Base-by-base conservation (phyloP, 2,888 invertebrate genomes). In the Megamerina dolium region DNA sequence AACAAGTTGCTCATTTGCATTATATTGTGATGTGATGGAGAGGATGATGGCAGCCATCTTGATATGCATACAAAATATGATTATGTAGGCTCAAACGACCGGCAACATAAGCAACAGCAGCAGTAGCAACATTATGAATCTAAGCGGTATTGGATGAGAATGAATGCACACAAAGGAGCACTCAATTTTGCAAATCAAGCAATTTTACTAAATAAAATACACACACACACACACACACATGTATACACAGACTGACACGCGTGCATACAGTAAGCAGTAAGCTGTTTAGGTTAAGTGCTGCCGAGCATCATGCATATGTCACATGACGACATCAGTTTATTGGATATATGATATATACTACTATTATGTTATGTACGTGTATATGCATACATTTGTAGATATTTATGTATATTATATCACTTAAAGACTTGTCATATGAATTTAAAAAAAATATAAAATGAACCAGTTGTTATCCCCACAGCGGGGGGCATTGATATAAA, bases 181-280 rank as follows among this genome's bases (percentile, higher is more conserved):
- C 29, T 43, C 43, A 48, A 57, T 60, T 59, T 57, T 60, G 61
- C 62, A 48, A 54, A 59, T 56, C 49, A 55, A 56, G 61, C 62
- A 60, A 54, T 56, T 60, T 59, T 53, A 44, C 35, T 31, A 10
- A 23, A 23, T 6, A 6, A 8, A 8, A 23, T 8, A 10, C 23
- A 23, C 8, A 10, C 23, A 10, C n/a, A 10, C 23, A 8, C 10
- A 23, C 6, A 10, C 23, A 23, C 8, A 10, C 23, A 10, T 23
- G 6, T 23, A 10, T 23, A 23, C 23, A 8, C 8, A 23, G 8
- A 10, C 23, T 23, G 23, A 23, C 6, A 23, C 23, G n/a, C 23
- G 23, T 8, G 10, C 10, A 23, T 10, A 6, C 8, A 23, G 48
- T 51, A 46, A 51, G 49, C 41, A 47, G 50, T 48, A 46, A 51